Percentiles rank a stretch among this genome's conserved stretches.
Evolutionary conservation across 2,113 vertebrate genomes (phyloP).

Genomic region (Istiophorus platypterus): DNA sequence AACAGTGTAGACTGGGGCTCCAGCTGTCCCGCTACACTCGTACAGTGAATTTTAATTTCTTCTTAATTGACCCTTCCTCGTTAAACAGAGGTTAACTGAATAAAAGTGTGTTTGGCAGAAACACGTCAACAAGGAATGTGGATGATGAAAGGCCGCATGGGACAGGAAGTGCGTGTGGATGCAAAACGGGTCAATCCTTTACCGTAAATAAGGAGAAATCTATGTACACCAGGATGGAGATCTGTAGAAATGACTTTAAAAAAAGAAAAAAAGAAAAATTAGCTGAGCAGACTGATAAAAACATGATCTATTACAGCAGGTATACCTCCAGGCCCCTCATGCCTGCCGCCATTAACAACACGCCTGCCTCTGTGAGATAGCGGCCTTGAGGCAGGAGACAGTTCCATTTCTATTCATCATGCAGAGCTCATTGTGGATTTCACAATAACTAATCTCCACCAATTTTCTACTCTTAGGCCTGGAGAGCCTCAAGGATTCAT

Average conservation of each 20-base stretch:
- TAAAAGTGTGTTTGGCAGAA: conserved; percentile 16
- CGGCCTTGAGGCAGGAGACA: conserved; percentile 24
- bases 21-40: not conserved
- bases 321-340: conserved; percentile 16
- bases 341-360: conserved; percentile 33
- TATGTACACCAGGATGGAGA: not conserved
- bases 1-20: not conserved
- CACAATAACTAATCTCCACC: not conserved
- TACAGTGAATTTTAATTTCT: conserved; percentile 30
- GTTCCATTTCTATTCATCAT: conserved; percentile 21
- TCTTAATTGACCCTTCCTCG: conserved; percentile 27
- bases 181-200: conserved; percentile 1
- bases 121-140: not conserved
- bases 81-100: conserved; percentile 45
- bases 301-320: conserved; percentile 33
- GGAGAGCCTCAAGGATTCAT: not conserved
- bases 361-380: conserved; percentile 22
- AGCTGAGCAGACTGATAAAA: conserved; percentile 22
- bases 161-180: conserved; percentile 3
- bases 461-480: not conserved
- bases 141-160: not conserved
- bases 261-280: no score
- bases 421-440: conserved; percentile 20
- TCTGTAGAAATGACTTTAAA: conserved; percentile 6
- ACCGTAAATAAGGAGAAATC: conserved; percentile 6